Percentiles rank a stretch among this genome's conserved stretches.
Evolutionary conservation across 2,797 vertebrate genomes (phyloP).

Genomic region (Ambastaia sidthimunki): DNA sequence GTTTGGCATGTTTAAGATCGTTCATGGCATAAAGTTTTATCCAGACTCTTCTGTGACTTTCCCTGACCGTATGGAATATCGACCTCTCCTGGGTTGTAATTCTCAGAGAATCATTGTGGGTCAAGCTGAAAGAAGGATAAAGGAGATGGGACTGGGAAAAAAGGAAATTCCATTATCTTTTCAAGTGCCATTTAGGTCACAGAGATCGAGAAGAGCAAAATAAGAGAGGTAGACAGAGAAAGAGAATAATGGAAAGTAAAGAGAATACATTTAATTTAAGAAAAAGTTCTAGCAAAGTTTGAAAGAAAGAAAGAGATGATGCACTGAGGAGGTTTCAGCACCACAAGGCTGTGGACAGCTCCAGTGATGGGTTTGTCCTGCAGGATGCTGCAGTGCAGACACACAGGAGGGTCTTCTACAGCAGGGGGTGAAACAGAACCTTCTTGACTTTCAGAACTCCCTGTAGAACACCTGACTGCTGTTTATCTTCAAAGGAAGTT

Average conservation of each 20-base stretch:
- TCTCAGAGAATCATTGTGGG: constrained; percentile 64
- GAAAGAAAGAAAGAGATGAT: neutral
- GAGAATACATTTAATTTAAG: constrained; percentile 17
- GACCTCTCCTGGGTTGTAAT: constrained; percentile 70
- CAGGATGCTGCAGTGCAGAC: constrained; percentile 15
- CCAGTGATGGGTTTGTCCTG: constrained; percentile 47
- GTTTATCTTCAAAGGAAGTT: constrained; percentile 8
- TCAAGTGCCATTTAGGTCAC: constrained; percentile 79
- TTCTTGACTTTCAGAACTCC: constrained; percentile 8
- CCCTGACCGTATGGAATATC: constrained; percentile 17
- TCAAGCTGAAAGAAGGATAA: constrained; percentile 65
- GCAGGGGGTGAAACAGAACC: constrained; percentile 11
- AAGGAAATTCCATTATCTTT: constrained; percentile 82
- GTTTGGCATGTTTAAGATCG: constrained; percentile 7
- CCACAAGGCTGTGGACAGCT: constrained; percentile 67
- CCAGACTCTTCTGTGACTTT: constrained; percentile 6
- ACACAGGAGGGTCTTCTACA: neutral
- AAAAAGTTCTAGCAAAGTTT: constrained; percentile 8
- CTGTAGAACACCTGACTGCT: neutral
- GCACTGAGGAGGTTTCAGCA: constrained; percentile 65
- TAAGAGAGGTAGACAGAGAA: constrained; percentile 49
- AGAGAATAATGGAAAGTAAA: constrained; percentile 41
- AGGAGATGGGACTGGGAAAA: constrained; percentile 72
- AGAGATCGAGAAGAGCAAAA: constrained; percentile 46
- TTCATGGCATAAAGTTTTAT: constrained; percentile 19